Conservation (phyloP, 2,113 vertebrate genomes). For the Salvator merianae region DNA sequence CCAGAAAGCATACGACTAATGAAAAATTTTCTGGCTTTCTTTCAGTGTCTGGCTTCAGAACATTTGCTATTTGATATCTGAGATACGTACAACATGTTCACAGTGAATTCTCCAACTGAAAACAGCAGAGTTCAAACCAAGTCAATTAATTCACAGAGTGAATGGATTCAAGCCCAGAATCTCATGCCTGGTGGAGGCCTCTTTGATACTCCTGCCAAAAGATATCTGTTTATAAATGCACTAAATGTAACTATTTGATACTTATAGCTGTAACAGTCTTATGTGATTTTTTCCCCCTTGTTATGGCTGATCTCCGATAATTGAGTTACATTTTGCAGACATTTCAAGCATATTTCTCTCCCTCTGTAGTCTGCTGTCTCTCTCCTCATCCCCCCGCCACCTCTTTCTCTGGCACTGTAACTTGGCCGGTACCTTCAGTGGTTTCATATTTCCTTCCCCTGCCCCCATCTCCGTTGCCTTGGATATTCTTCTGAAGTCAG, state of each 20-base stretch:
- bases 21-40: constrained; percentile 78
- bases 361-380: constrained; percentile 50
- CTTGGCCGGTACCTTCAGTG: constrained; percentile 53
- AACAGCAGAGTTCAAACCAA: constrained; percentile 88
- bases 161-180: constrained; percentile 86
- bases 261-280: constrained; percentile 74
- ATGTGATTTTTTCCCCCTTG: constrained; percentile 65
- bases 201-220: constrained; percentile 83
- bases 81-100: constrained; percentile 88
- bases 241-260: constrained; percentile 77
- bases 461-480: constrained; percentile 61
- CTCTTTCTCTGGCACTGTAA: constrained; percentile 33
- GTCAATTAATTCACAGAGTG: constrained; percentile 88
- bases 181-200: constrained; percentile 78
- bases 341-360: constrained; percentile 64
- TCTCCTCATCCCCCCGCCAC: constrained; percentile 42
- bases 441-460: constrained; percentile 55
- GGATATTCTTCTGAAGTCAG: constrained; percentile 72
- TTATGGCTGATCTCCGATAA: constrained; percentile 75
- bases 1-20: constrained; percentile 79
- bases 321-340: constrained; percentile 70
- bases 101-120: constrained; percentile 88
- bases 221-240: constrained; percentile 84
- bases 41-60: constrained; percentile 83
- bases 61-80: constrained; percentile 86